Evolutionary conservation across 1,140 invertebrate species (phyloP).

Genomic region (Cydia pomonella): DNA sequence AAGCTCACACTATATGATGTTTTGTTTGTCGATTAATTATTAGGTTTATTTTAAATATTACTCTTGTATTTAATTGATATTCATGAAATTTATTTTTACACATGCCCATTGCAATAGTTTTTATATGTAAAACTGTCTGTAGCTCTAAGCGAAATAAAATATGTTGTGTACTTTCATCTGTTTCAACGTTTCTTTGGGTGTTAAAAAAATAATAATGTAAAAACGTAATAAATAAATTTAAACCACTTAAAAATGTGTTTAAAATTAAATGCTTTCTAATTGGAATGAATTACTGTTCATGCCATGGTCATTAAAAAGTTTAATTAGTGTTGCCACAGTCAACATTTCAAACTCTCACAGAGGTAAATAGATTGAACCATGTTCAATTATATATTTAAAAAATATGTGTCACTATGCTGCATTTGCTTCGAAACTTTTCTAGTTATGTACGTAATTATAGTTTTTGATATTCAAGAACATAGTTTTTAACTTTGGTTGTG

Average conservation of each 20-base stretch:
- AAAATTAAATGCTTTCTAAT: conserved; percentile 11
- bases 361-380: no score
- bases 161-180: no score
- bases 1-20: background rate
- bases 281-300: background rate
- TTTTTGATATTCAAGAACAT: background rate
- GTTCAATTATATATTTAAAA: no score
- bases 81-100: background rate
- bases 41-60: background rate
- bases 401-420: background rate
- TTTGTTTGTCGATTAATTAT: background rate
- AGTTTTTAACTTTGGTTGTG: background rate
- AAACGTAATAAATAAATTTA: background rate
- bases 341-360: background rate
- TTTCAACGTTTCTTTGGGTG: no score
- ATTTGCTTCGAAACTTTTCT: background rate
- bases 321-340: background rate
- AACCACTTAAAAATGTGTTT: background rate
- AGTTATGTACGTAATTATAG: background rate
- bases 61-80: background rate
- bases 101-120: no score
- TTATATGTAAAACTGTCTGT: no score
- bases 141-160: no score
- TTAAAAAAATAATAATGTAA: no score
- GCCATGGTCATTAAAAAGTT: conserved; percentile 13